These are phyloP conservation scores for Machimus atricapillus DNA, from an alignment of 2,888 invertebrate genomes.

Conservation along the genomic window DNA sequence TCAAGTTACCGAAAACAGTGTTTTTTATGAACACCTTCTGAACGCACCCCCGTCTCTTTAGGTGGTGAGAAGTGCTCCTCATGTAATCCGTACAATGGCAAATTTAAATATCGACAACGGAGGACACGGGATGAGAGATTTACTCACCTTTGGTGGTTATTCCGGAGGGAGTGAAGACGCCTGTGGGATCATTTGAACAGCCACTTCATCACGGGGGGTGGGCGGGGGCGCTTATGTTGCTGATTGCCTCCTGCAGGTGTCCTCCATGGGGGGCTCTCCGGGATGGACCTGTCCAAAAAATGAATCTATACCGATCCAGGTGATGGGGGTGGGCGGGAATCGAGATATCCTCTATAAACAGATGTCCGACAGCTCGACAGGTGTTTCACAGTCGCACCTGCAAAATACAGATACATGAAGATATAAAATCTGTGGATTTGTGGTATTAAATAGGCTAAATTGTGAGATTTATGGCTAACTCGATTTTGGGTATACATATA, in stretches of 20 bases:
- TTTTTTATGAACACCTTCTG: not conserved
- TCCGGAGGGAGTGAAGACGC: slow-evolving; percentile 45
- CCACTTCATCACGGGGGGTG: slow-evolving; percentile 46
- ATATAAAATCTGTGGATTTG: not conserved
- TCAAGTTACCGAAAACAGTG: not conserved
- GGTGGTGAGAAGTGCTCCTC: not conserved
- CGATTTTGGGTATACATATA: not conserved
- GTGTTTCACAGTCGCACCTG: slow-evolving; percentile 12
- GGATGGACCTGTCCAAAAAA: slow-evolving; percentile 4
- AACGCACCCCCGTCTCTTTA: not conserved
- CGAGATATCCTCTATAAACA: not conserved
- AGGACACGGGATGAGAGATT: not conserved
- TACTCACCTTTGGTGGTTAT: slow-evolving; percentile 47
- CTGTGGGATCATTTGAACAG: slow-evolving; percentile 47
- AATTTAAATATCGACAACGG: not conserved
- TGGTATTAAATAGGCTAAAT: not conserved
- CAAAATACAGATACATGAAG: not conserved
- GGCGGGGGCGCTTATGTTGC: slow-evolving; percentile 17
- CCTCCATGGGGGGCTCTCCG: slow-evolving; percentile 20
- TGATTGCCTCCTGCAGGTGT: slow-evolving; percentile 40
- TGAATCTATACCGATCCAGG: not conserved
- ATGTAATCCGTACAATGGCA: not conserved
- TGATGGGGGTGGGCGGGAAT: not conserved
- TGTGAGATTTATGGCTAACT: not conserved
- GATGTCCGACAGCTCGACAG: slow-evolving; percentile 24